phyloP scores from a whole-genome alignment of 2,113 vertebrate species.

The Ahaetulla prasina region DNA sequence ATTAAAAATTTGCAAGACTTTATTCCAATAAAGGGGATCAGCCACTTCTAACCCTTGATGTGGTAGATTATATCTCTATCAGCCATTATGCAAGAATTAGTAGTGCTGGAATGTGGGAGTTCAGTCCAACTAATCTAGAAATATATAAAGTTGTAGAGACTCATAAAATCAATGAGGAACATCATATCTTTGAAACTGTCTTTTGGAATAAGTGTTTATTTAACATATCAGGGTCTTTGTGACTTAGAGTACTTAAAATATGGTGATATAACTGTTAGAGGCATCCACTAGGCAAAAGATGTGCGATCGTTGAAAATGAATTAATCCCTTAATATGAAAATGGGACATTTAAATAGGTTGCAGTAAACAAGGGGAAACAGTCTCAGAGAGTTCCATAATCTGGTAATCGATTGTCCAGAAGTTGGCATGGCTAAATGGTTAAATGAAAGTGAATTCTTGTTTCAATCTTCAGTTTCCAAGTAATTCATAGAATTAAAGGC shows the following conservation, averaged over 20 bases:
- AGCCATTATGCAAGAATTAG: slow-evolving; percentile 14
- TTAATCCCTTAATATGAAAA: background rate
- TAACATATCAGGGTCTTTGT: background rate
- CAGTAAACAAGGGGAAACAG: background rate
- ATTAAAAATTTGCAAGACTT: slow-evolving; percentile 30
- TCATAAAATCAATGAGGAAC: background rate
- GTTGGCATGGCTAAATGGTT: background rate
- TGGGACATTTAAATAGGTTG: background rate
- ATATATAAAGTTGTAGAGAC: background rate
- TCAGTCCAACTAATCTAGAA: background rate
- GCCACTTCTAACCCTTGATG: background rate
- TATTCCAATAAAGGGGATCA: slow-evolving; percentile 3
- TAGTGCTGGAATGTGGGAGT: background rate
- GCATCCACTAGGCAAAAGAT: background rate
- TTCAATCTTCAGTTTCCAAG: background rate
- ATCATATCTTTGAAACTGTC: background rate
- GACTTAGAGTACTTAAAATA: background rate
- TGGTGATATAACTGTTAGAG: background rate
- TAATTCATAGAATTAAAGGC: background rate
- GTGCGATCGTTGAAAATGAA: background rate
- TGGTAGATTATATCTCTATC: slow-evolving; percentile 18
- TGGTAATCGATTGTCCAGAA: background rate
- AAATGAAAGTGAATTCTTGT: background rate
- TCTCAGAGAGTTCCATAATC: background rate
- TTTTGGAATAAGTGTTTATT: background rate